phyloP scores from a whole-genome alignment of 2,888 invertebrate species.

The Leptogaster cylindrica region DNA sequence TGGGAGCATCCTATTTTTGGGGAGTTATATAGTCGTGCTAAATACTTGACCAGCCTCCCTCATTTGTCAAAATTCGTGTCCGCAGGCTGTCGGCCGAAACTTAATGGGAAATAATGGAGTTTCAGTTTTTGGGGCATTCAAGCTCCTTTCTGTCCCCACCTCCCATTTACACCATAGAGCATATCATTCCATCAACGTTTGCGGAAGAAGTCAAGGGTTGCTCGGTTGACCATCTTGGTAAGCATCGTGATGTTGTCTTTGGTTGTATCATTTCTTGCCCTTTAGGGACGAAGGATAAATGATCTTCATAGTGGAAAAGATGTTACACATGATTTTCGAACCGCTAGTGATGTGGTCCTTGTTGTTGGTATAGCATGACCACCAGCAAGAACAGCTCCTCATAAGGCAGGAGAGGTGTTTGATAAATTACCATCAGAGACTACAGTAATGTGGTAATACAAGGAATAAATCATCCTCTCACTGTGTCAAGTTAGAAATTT shows the following conservation, averaged over 20 bases:
- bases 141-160: too few species aligned
- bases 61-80: conserved; percentile 42
- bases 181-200: too few species aligned
- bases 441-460: conserved; percentile 37
- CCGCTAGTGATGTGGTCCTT: too few species aligned
- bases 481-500: conserved; percentile 21
- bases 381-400: too few species aligned
- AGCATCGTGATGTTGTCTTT: conserved; percentile 33
- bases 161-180: too few species aligned
- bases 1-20: conserved; percentile 8
- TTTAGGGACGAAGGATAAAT: conserved; percentile 30
- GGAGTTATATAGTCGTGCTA: too few species aligned
- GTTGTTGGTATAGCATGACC: too few species aligned
- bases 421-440: conserved; percentile 34
- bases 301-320: conserved; percentile 29
- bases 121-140: conserved; percentile 1
- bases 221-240: conserved; percentile 34
- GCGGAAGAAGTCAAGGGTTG: conserved; percentile 37
- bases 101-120: conserved; percentile 42
- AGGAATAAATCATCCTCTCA: conserved; percentile 36
- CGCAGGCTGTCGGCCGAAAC: conserved; percentile 32
- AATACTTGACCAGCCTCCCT: conserved; percentile 43
- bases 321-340: conserved; percentile 33
- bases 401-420: too few species aligned
- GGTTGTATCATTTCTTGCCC: conserved; percentile 29